These are phyloP conservation scores for Dasyornis broadbenti DNA, from an alignment of 2,113 vertebrate species.

Conservation along the genomic window DNA sequence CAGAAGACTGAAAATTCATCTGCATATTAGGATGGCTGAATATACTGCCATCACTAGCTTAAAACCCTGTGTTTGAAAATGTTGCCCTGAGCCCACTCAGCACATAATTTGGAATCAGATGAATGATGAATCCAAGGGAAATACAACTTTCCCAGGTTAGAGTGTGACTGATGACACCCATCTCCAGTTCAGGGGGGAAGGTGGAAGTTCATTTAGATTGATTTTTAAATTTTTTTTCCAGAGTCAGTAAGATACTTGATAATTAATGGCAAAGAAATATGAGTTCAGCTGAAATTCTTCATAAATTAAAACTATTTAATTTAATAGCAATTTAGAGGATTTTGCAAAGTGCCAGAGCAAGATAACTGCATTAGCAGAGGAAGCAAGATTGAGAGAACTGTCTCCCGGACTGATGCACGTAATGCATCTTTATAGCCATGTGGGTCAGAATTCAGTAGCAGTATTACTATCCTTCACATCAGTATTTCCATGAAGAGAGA, in stretches of 20 bases:
- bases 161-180: background rate
- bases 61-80: background rate
- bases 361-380: constrained; percentile 4
- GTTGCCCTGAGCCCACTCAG: background rate
- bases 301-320: constrained; percentile 55
- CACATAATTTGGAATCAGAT: background rate
- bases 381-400: constrained; percentile 11
- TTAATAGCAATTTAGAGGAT: constrained; percentile 44
- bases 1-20: background rate
- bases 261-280: constrained; percentile 25
- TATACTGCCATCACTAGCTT: background rate
- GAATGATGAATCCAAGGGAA: background rate
- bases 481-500: background rate
- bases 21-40: background rate
- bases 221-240: constrained; percentile 34
- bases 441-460: background rate
- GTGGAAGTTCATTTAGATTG: constrained; percentile 11
- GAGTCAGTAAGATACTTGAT: constrained; percentile 10
- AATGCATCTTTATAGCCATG: constrained; percentile 13
- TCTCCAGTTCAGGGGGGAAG: background rate
- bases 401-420: background rate
- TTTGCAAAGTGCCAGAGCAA: constrained; percentile 31
- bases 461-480: background rate
- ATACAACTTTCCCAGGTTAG: background rate
- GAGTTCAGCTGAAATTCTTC: constrained; percentile 12